Evolutionary conservation across 2,113 vertebrate genomes (phyloP).

Genomic region (Esox niger): DNA sequence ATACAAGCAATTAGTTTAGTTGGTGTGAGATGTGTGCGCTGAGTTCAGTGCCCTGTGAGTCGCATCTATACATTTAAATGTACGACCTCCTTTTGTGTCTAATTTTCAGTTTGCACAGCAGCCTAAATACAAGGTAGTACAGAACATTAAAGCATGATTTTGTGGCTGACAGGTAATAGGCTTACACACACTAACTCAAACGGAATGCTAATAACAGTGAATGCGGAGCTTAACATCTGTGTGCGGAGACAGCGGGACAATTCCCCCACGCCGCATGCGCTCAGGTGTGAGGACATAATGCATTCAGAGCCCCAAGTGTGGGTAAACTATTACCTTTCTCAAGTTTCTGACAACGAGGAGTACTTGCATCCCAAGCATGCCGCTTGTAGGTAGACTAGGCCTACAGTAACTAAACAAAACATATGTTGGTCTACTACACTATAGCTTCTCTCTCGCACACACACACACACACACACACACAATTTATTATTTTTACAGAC

Average conservation of each 20-base stretch:
- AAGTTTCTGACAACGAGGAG: slow-evolving; percentile 46
- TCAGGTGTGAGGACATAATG: slow-evolving; percentile 61
- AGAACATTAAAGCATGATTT: no score
- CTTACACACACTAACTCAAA: slow-evolving; percentile 29
- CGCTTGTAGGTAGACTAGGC: background rate
- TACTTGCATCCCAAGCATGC: slow-evolving; percentile 28
- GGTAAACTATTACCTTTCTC: slow-evolving; percentile 71
- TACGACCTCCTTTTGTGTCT: no score
- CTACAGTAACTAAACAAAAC: background rate
- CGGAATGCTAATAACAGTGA: slow-evolving; percentile 72
- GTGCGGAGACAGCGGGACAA: slow-evolving; percentile 26
- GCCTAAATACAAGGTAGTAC: no score
- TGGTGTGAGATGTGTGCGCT: no score
- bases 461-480: no score
- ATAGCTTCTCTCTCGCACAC: no score
- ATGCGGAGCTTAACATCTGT: slow-evolving; percentile 69
- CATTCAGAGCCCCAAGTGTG: slow-evolving; percentile 50
- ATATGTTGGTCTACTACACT: background rate
- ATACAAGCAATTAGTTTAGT: no score
- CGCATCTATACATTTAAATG: no score
- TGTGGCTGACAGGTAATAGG: no score
- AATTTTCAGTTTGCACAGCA: no score
- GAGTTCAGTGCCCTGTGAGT: no score
- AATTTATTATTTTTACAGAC: no score
- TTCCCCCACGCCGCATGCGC: slow-evolving; percentile 39